phyloP scores from a whole-genome alignment of 2,113 vertebrate species.

The Notarius quadriscutis region DNA sequence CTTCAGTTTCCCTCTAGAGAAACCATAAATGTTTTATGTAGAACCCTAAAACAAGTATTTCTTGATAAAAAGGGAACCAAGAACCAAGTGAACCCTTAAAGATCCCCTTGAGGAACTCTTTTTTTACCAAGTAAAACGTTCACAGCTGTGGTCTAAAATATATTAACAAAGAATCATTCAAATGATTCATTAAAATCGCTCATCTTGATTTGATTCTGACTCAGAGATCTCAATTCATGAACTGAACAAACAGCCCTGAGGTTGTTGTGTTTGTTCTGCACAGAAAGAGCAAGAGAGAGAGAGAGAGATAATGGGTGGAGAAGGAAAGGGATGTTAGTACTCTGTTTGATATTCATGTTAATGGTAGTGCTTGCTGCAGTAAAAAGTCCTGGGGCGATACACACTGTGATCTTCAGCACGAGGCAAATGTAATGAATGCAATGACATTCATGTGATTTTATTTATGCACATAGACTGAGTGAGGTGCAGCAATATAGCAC shows the following conservation, averaged over 20 bases:
- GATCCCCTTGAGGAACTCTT: neutral
- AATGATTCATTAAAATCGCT: neutral
- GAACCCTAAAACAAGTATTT: neutral
- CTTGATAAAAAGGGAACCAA: neutral
- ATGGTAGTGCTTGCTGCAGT: neutral
- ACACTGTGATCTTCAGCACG: neutral
- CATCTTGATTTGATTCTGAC: neutral
- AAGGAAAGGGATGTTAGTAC: neutral
- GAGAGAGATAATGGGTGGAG: neutral
- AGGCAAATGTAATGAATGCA: neutral
- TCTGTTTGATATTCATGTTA: conserved; percentile 20
- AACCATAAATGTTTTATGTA: neutral
- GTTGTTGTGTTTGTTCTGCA: neutral
- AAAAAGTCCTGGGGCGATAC: conserved; percentile 10
- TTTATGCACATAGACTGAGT: neutral
- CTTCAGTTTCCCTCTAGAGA: neutral
- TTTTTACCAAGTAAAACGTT: neutral
- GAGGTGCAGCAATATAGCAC: neutral
- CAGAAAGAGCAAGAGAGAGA: neutral
- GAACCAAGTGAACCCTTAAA: neutral
- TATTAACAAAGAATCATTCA: neutral
- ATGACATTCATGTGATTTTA: neutral
- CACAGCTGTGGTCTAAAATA: neutral
- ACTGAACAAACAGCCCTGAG: neutral
- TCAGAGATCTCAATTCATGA: neutral